phyloP scores from a whole-genome alignment of 2,888 invertebrate genomes.

The Plebejus melissa region DNA sequence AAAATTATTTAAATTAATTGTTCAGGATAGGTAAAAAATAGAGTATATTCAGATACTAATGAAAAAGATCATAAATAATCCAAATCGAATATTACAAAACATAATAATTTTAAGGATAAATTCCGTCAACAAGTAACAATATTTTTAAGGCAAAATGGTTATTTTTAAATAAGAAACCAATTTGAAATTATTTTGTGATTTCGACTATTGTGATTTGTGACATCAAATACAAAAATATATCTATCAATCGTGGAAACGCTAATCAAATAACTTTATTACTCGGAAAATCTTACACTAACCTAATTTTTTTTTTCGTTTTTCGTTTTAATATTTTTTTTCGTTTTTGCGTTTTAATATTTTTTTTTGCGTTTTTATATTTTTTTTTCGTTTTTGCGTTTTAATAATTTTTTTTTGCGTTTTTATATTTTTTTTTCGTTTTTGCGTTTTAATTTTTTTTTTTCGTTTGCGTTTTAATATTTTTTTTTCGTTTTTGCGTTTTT shows the following conservation, averaged over 20 bases:
- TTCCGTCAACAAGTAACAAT: background rate
- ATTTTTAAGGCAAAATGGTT: background rate
- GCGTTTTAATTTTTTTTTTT: background rate
- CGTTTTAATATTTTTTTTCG: background rate
- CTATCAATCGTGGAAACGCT: background rate
- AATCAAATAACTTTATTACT: background rate
- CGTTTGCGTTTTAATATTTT: background rate
- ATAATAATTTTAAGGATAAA: background rate
- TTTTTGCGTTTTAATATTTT: background rate
- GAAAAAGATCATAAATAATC: too few relatives aligned
- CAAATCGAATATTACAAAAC: background rate
- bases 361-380: background rate
- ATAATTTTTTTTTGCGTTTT: background rate
- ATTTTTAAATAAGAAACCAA: background rate
- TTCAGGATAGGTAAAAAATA: too few relatives aligned
- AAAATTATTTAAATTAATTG: too few relatives aligned
- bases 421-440: background rate
- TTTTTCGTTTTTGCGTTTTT: background rate
- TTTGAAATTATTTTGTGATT: background rate
- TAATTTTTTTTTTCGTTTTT: background rate
- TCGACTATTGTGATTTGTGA: conserved; percentile 10
- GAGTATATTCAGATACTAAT: too few relatives aligned
- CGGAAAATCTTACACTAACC: background rate
- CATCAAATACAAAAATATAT: conserved; percentile 16
- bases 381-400: background rate